phyloP scores from a whole-genome alignment of 2,113 vertebrate species.

The Henicopernis longicauda region DNA sequence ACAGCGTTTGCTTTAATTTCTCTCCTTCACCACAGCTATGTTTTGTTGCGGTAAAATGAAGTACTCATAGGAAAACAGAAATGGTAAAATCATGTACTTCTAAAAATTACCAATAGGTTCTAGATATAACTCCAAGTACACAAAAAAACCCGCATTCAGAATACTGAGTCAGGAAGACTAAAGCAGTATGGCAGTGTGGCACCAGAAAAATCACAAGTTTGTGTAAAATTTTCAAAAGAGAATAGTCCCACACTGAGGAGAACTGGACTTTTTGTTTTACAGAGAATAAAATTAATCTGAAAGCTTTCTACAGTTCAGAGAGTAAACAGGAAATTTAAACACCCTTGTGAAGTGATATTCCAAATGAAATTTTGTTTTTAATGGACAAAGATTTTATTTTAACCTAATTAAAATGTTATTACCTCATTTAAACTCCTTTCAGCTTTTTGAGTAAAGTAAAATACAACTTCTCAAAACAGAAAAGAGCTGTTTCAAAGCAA shows the following conservation, averaged over 20 bases:
- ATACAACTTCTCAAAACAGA: neutral
- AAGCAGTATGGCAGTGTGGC: neutral
- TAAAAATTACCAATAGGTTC: neutral
- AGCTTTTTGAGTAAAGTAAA: neutral
- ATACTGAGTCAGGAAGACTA: neutral
- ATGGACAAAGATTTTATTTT: neutral
- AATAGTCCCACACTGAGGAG: neutral
- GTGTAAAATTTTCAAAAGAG: neutral
- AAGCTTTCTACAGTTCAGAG: neutral
- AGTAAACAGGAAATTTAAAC: neutral
- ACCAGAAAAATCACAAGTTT: neutral
- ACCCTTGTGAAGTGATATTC: neutral
- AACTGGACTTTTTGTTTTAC: neutral
- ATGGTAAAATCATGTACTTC: neutral
- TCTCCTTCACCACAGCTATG: neutral
- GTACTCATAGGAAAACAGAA: neutral
- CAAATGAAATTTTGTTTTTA: neutral
- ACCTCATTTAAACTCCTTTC: neutral
- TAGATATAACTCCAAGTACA: neutral
- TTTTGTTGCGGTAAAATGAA: neutral
- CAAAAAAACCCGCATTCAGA: neutral
- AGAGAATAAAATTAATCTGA: neutral
- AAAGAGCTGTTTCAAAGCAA: neutral
- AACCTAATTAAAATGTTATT: neutral
- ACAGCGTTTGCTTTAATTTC: neutral